phyloP scores from a whole-genome alignment of 2,113 vertebrate genomes.

The Dromas ardeola region DNA sequence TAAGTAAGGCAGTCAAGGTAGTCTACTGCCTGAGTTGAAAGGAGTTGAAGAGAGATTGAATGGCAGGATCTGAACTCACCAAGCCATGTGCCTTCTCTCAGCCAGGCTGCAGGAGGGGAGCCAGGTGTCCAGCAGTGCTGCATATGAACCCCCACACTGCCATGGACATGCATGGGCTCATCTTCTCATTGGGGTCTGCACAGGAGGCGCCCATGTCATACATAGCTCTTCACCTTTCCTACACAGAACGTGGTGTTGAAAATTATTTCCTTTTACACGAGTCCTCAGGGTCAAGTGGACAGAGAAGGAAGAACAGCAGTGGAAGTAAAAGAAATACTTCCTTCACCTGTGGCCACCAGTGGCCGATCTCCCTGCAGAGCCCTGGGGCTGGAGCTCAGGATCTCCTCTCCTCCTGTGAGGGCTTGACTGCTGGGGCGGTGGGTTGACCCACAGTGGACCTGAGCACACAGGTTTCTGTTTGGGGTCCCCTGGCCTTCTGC shows the following conservation, averaged over 20 bases:
- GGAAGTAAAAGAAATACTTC: background rate
- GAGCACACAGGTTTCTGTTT: background rate
- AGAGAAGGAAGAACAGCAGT: background rate
- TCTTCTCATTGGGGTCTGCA: background rate
- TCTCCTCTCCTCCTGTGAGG: background rate
- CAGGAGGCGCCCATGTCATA: background rate
- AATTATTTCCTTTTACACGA: background rate
- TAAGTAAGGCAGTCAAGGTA: background rate
- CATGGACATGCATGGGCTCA: background rate
- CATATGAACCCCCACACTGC: accelerated
- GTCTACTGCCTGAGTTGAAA: background rate
- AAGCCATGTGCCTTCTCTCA: background rate
- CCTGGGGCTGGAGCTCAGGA: background rate
- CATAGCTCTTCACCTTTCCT: background rate
- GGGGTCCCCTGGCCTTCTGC: background rate
- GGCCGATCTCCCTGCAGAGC: accelerated
- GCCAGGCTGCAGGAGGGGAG: background rate
- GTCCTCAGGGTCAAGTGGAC: background rate
- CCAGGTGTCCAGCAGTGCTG: accelerated
- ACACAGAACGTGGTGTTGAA: background rate
- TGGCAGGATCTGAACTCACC: background rate
- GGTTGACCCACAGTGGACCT: background rate
- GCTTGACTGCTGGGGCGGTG: accelerated
- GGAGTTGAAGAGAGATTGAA: background rate
- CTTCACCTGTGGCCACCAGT: background rate